Percentiles rank a stretch among this genome's conserved stretches.
phyloP scores from a whole-genome alignment of 1,140 invertebrate genomes.

The Cephus cinctus region DNA sequence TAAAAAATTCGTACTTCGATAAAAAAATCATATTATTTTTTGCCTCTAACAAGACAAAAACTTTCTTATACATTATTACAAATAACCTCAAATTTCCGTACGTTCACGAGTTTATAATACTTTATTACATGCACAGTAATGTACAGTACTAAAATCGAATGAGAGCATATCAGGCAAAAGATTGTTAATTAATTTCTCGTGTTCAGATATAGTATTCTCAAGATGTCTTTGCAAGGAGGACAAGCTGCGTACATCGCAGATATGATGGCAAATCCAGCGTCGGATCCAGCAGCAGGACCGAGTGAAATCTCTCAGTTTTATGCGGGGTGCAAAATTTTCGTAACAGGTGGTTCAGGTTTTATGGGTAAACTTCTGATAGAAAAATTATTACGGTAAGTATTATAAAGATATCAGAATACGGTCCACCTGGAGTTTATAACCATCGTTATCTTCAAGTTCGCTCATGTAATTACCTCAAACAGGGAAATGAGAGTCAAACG shows the following conservation, averaged over 20 bases:
- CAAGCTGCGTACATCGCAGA: constrained; percentile 20
- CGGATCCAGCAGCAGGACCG: constrained; percentile 2
- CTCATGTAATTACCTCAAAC: too few species aligned
- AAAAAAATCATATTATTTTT: too few species aligned
- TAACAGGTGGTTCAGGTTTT: constrained; percentile 66
- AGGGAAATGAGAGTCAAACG: neutral
- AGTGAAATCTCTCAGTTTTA: constrained; percentile 43
- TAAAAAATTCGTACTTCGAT: too few species aligned
- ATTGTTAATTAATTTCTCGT: too few species aligned
- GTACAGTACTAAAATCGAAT: too few species aligned
- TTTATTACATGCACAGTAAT: too few species aligned
- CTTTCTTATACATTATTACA: too few species aligned
- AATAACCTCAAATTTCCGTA: too few species aligned
- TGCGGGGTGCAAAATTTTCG: constrained; percentile 38
- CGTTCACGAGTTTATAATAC: too few species aligned
- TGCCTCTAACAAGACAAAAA: too few species aligned
- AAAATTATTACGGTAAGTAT: constrained; percentile 59
- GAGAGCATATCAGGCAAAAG: too few species aligned
- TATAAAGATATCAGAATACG: neutral
- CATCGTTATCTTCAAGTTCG: too few species aligned
- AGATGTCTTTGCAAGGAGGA: neutral
- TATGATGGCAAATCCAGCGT: constrained; percentile 7
- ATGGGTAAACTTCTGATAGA: constrained; percentile 69
- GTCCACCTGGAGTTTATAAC: neutral
- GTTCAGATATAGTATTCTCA: neutral